phyloP scores from a whole-genome alignment of 2,113 vertebrate genomes.

The Marmota flaviventris region DNA sequence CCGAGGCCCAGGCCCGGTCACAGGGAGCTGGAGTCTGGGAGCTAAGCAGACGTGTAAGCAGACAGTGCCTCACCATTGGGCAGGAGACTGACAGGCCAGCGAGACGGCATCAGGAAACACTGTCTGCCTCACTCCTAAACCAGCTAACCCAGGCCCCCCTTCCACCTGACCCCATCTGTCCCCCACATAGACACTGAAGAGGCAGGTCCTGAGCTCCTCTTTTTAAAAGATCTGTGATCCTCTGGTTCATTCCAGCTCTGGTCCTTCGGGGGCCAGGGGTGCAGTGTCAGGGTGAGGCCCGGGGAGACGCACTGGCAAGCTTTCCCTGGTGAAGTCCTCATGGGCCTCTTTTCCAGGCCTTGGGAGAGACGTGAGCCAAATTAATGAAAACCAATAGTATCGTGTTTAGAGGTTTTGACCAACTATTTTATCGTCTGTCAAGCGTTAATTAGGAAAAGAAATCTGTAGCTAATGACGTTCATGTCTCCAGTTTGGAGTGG shows the following conservation, averaged over 20 bases:
- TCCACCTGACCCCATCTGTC: neutral
- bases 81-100: too few relatives aligned
- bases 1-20: neutral
- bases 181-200: neutral
- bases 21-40: neutral
- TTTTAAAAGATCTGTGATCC: neutral
- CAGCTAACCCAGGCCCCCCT: neutral
- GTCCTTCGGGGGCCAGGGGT: neutral
- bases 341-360: neutral
- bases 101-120: fast-evolving
- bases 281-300: neutral
- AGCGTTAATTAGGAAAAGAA: neutral
- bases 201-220: neutral
- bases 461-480: neutral
- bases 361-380: too few relatives aligned
- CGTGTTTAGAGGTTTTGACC: neutral
- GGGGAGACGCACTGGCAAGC: too few relatives aligned
- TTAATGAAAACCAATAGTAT: neutral
- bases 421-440: neutral
- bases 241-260: neutral
- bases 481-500: fast-evolving
- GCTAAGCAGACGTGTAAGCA: fast-evolving
- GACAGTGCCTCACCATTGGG: fast-evolving
- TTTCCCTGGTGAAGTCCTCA: neutral
- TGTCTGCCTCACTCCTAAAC: fast-evolving